Evolutionary conservation across 1,140 invertebrate genomes (phyloP), one percentile per base, ranked within the genome.

Genomic region (Chlorops oryzae): DNA sequence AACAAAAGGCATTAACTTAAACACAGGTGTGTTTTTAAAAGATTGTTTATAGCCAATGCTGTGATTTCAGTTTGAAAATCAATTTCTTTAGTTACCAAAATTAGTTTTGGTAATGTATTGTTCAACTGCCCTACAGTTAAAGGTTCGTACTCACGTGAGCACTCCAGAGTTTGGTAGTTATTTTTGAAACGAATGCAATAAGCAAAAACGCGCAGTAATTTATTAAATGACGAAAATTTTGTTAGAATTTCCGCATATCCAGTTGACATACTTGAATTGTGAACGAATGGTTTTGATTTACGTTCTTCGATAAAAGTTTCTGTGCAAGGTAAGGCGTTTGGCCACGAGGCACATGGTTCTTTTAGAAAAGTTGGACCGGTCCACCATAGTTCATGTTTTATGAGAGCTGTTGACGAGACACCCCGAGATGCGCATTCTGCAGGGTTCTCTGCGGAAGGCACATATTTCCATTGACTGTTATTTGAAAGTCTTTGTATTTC

Each of bases 111-210:
- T 15, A 45, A 25, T 15, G 24, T 22, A 3, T 41, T 42, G 22
- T 40, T n/a, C 10, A 34, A 15, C 34, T 41, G 13, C 5, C 27
- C 12, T 10, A 21, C 18, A 5, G 2, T n/a, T 0, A 28, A 15
- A 3, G n/a, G 12, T 20, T 21, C 2, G 5, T n/a, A n/a, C n/a
- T n/a, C n/a, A n/a, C n/a, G n/a, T n/a, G n/a, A n/a, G n/a, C n/a
- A n/a, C n/a, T n/a, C n/a, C n/a, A n/a, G n/a, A n/a, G n/a, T n/a
- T n/a, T n/a, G 21, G n/a, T 15, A 3, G 12, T 27, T 40, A 32
- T 49, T 41, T 5, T 24, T 38, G 17, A 51, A 51, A 4, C 34
- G 35, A 9, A 45, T 5, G 15, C 20, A 17, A 15, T 51, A 51
- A 7, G 42, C 49, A 23, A n/a, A 39, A 4, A 51, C 17, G 2